Evolutionary conservation across 2,113 vertebrate genomes (phyloP), one percentile per base, ranked within the genome.

Genomic region (Takifugu bimaculatus): DNA sequence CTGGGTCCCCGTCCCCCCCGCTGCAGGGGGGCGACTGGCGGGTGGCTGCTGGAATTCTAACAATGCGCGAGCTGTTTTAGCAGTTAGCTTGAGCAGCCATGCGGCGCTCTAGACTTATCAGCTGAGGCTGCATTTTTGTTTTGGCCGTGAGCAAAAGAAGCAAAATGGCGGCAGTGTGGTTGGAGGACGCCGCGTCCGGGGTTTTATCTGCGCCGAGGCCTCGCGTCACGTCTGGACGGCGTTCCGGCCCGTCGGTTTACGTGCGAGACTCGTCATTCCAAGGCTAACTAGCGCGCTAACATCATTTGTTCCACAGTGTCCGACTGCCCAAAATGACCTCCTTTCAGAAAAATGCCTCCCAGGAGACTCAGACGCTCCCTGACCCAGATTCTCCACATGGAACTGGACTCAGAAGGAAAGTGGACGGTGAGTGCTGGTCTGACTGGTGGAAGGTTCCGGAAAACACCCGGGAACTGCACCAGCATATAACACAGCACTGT

Each of bases 31-130:
- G 4, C 3, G 45, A 48, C 12, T 26, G 57, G 48, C 12, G 11
- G 56, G 45, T 13, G 48, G 42, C 58, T 15, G 50, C 64, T 28
- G 71, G 79, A 79, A 81, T 77, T 48, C 45, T 1, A 71, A 74
- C 65, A 63, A 79, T 60, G 65, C 13, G 43, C 44, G 10, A 64
- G 67, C 69, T 29, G 68, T 57, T 57, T 50, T 25, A 25, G 48
- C 44, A 9, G 11, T 39, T 39, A 45, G 44, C 44, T 4, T 4
- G 14, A 45, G 13, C 44, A 20, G 20, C 20, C 20, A 20, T 20
- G 20, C 20, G 20, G 20, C 20, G 20, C 20, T 20, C 20, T 20
- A 20, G 20, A 20, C 20, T 20, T 20, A 15, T 45, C 44, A 11
- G 35, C 45, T 0, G 25, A 45, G 47, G 57, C 26, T 50, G 50